A percentile compares a stretch with the other conserved stretches of the same genome.
These are phyloP conservation scores for Xanthia togata DNA, from an alignment of 2,888 invertebrate genomes.

Conservation along the genomic window DNA sequence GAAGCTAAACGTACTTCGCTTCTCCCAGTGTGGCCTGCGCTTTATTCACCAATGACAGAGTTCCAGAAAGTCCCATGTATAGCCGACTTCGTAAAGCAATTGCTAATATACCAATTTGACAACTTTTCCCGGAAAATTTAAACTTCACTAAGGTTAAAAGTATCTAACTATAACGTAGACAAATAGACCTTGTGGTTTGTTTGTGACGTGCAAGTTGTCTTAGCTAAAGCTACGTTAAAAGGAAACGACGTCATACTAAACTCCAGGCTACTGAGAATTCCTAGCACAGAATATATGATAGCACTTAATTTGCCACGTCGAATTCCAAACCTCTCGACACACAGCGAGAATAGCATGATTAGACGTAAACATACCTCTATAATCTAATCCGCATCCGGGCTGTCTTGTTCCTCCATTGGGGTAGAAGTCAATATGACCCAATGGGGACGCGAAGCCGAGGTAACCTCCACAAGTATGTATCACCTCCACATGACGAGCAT, in stretches of 20 bases:
- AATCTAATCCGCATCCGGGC: conserved; percentile 90
- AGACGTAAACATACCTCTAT: conserved; percentile 80
- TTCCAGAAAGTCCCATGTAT: background rate
- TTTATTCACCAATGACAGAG: background rate
- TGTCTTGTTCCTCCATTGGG: conserved; percentile 91
- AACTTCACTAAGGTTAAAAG: no score
- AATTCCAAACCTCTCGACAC: background rate
- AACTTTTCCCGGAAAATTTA: no score
- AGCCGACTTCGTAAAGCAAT: no score
- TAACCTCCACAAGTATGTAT: conserved; percentile 92
- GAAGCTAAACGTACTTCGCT: no score
- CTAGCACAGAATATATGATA: background rate
- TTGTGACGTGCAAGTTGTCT: background rate
- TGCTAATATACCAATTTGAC: no score
- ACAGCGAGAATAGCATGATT: background rate
- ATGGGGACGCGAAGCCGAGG: conserved; percentile 90
- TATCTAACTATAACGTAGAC: no score
- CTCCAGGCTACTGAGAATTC: background rate
- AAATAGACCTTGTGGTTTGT: background rate
- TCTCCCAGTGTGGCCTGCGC: no score
- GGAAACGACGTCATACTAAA: background rate
- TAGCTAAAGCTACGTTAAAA: background rate
- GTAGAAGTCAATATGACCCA: conserved; percentile 92
- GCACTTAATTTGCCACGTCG: background rate
- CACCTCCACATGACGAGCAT: conserved; percentile 91